Evolutionary conservation across 2,797 vertebrate species (phyloP).

Genomic region (Girardinus metallicus): DNA sequence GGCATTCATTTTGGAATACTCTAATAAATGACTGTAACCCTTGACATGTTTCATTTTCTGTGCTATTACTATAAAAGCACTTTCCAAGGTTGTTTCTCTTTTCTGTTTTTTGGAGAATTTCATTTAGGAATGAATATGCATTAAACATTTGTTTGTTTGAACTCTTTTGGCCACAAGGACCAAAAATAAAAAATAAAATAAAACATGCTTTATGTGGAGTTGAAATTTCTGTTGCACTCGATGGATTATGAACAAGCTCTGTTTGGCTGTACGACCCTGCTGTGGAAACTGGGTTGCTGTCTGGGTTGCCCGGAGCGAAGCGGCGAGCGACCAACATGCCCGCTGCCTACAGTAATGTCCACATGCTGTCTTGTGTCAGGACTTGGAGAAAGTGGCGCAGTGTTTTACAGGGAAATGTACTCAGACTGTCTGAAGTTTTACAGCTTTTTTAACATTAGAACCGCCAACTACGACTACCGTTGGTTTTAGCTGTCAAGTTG

Average conservation of each 20-base stretch:
- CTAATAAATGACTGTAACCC: conserved; percentile 27
- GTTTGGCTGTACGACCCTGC: conserved; percentile 44
- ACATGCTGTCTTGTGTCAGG: conserved; percentile 57
- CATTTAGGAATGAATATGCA: conserved; percentile 28
- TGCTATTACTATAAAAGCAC: conserved; percentile 37
- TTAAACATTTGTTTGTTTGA: conserved; percentile 34
- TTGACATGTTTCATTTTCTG: conserved; percentile 28
- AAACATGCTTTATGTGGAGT: conserved; percentile 32
- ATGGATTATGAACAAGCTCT: conserved; percentile 49
- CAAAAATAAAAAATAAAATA: background rate
- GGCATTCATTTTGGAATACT: conserved; percentile 40
- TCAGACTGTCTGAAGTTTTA: background rate
- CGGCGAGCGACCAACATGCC: conserved; percentile 67
- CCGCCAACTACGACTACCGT: background rate
- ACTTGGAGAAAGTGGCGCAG: conserved; percentile 33
- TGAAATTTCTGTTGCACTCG: conserved; percentile 32
- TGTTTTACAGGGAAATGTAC: background rate
- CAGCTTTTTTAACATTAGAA: background rate
- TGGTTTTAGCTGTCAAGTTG: no score
- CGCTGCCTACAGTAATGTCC: conserved; percentile 67
- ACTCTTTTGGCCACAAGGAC: conserved; percentile 20
- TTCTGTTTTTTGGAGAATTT: background rate
- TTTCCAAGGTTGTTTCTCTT: background rate
- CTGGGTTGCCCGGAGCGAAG: conserved; percentile 64
- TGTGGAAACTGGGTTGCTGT: conserved; percentile 75